phyloP scores from a whole-genome alignment of 2,113 vertebrate genomes.

The Poecilia latipinna region DNA sequence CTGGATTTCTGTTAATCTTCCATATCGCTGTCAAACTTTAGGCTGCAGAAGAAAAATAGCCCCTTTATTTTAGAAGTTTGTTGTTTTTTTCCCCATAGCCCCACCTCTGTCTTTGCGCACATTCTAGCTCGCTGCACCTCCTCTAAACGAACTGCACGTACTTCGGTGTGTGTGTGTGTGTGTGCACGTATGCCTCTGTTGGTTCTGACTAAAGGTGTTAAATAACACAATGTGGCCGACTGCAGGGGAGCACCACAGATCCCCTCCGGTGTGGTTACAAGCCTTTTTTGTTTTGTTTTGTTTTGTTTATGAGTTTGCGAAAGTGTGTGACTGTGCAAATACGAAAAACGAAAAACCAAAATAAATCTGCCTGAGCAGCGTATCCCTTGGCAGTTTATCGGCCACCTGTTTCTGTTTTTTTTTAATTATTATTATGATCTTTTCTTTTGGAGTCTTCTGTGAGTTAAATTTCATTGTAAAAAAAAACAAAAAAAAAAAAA shows the following conservation, averaged over 20 bases:
- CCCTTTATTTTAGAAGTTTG: conserved; percentile 57
- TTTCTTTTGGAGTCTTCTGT: conserved; percentile 50
- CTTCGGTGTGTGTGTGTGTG: conserved; percentile 10
- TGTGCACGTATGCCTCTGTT: conserved; percentile 41
- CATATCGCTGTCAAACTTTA: conserved; percentile 41
- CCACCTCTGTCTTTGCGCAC: conserved; percentile 37
- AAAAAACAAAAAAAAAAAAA: not conserved
- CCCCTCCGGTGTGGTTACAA: conserved; percentile 78
- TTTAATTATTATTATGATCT: not conserved
- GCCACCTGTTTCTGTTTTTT: conserved; percentile 44
- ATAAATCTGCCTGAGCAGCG: conserved; percentile 71
- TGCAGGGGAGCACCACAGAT: conserved; percentile 60
- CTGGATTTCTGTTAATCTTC: conserved; percentile 38
- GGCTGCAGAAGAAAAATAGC: conserved; percentile 40
- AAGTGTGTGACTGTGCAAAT: conserved; percentile 54
- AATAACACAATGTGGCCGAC: conserved; percentile 66
- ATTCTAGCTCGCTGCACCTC: conserved; percentile 34
- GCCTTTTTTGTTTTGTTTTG: conserved; percentile 63
- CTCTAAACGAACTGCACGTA: conserved; percentile 33
- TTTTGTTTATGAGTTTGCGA: conserved; percentile 32
- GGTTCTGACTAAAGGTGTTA: conserved; percentile 57
- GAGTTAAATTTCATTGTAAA: conserved; percentile 65
- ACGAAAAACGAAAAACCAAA: conserved; percentile 78
- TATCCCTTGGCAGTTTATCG: conserved; percentile 66
- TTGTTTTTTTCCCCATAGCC: conserved; percentile 29